Base-by-base conservation (phyloP, 2,888 invertebrate species). In the Xanthorhoe designata region DNA sequence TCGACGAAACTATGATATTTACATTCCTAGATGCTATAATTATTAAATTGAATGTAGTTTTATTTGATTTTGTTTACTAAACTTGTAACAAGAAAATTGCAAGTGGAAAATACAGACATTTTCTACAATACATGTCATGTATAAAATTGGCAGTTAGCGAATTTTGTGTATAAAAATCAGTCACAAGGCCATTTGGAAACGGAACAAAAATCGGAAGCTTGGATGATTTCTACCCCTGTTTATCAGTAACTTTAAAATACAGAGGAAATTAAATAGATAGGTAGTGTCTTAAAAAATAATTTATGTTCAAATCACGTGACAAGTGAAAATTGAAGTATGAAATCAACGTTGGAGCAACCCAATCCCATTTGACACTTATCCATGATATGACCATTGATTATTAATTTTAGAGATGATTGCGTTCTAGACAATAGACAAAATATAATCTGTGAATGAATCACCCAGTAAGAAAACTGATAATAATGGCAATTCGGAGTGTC, bases 141-240 rank as follows among this genome's bases (percentile, higher is more conserved):
- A 59, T 53, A 61, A 64, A 60, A 64, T 62, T 61, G 62, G 56
- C 64, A 53, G 64, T 65, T 42, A 70, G 66, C 69, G 49, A 57
- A 72, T 69, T 73, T 71, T 70, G 71, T 72, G 73, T 76, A 75
- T 54, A 75, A 74, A n/a, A 76, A 78, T 78, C 79, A 78, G 77
- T 76, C 76, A 58, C 66, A 70, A 79, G 76, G 75, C 72, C 73
- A 69, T 78, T 73, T 67, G 62, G 70, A 66, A 72, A 61, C 59
- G 71, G 62, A 67, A 56, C 71, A 53, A 70, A 68, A 55, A 49
- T 47, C 51, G 51, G 42, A 61, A 66, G 63, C 51, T 29, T 42
- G 45, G 42, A 53, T 61, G 9, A 51, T 51, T 55, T 61, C 51
- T 65, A 63, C 50, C 58, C 29, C 42, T 55, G 32, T 55, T 55